phyloP scores from a whole-genome alignment of 2,888 invertebrate species.

The Cataglyphis altisquamis region DNA sequence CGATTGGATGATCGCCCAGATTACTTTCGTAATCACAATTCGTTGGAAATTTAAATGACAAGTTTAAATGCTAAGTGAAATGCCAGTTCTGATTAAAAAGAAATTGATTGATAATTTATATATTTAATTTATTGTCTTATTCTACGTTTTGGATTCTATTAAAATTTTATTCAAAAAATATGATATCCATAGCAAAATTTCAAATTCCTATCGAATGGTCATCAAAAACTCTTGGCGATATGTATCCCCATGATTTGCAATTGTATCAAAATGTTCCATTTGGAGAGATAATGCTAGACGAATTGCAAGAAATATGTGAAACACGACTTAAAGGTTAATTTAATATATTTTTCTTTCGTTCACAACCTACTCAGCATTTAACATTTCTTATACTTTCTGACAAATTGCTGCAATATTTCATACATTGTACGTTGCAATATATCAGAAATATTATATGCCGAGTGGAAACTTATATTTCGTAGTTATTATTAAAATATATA shows the following conservation, averaged over 20 bases:
- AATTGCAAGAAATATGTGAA: slow-evolving; percentile 49
- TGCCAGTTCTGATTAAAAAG: neutral
- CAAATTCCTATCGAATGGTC: neutral
- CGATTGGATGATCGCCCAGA: neutral
- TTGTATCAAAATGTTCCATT: slow-evolving; percentile 55
- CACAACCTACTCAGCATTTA: neutral
- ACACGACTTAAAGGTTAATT: slow-evolving; percentile 52
- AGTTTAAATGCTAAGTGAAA: slow-evolving; percentile 6
- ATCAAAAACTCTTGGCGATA: neutral
- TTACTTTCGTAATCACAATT: neutral
- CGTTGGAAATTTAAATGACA: slow-evolving; percentile 19
- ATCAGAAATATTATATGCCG: no score
- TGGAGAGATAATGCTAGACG: slow-evolving; percentile 64
- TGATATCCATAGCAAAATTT: neutral
- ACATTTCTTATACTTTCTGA: no score
- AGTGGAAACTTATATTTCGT: neutral
- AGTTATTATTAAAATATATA: slow-evolving; percentile 11
- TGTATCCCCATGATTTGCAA: slow-evolving; percentile 53
- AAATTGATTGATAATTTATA: neutral
- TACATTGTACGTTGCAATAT: no score
- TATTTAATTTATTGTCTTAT: neutral
- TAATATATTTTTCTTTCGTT: neutral
- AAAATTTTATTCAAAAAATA: neutral
- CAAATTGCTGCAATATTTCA: no score
- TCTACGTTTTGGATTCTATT: neutral